Base-by-base conservation (phyloP, 2,888 invertebrate species). In the Rhingia campestris region DNA sequence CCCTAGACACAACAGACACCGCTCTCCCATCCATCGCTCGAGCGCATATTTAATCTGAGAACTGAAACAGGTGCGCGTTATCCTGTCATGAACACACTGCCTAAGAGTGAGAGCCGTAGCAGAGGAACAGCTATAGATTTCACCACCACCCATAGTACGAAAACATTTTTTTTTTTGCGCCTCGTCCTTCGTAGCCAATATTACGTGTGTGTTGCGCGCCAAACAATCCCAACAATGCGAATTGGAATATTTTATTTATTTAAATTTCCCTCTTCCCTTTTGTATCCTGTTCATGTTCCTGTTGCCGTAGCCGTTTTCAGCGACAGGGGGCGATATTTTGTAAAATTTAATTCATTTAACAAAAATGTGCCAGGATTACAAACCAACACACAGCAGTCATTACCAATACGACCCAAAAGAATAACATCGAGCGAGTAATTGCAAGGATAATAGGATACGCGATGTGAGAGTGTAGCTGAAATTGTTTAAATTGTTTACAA, bases 401-500 rank as follows among this genome's bases (percentile, higher is more conserved):
- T 43, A 30, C 47, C 22, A 22, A 6, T 14, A 69, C n/a, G n/a
- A n/a, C 49, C 69, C 61, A 45, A 39, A 59, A 32, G 67, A 74
- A 77, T 77, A 77, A 56, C 74, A 74, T 45, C 66, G 73, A 41
- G 64, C 77, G 73, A 73, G 77, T 82, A 82, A 82, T 82, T 82
- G 51, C 63, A 58, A 56, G 84, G 70, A 70, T 70, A 74, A 70
- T 74, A 45, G 79, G 69, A 22, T 22, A 22, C 22, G 22, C 22
- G 64, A 64, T 59, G 49, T 77, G 72, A 54, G 43, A 47, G 39
- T n/a, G n/a, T 1, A 22, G 10, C 6, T 56, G 47, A 61, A 70
- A 84, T 84, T 84, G 84, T 84, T 84, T 39, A 70, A 84, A 84
- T 84, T 84, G 84, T 84, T 84, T 84, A 80, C 84, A 84, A 84